A percentile compares a stretch with the other conserved stretches of the same genome.
phyloP scores from a whole-genome alignment of 1,140 invertebrate species.

The Zaprionus ornatus region DNA sequence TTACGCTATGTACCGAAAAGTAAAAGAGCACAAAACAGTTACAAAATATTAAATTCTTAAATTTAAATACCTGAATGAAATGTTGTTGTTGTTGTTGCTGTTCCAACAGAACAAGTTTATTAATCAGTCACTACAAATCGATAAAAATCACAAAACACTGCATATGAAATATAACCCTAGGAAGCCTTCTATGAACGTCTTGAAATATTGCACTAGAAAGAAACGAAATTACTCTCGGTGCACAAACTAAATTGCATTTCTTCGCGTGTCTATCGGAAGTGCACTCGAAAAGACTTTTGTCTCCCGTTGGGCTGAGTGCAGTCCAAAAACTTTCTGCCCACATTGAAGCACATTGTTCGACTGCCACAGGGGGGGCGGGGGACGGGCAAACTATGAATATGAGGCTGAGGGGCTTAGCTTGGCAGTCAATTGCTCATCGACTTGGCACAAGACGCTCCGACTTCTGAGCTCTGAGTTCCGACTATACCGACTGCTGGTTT shows the following conservation, averaged over 20 bases:
- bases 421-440: slow-evolving; percentile 78
- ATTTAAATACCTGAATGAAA: too few relatives aligned
- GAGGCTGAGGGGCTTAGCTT: slow-evolving; percentile 5
- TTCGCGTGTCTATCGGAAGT: slow-evolving; percentile 42
- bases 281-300: slow-evolving; percentile 52
- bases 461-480: slow-evolving; percentile 17
- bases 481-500: background rate
- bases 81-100: too few relatives aligned
- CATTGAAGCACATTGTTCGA: slow-evolving; percentile 65
- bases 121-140: too few relatives aligned
- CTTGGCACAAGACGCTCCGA: slow-evolving; percentile 56
- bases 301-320: slow-evolving; percentile 25
- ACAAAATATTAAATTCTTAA: too few relatives aligned
- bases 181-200: background rate
- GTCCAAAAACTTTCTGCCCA: slow-evolving; percentile 49
- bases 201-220: background rate
- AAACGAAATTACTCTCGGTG: background rate
- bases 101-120: too few relatives aligned
- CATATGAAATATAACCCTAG: too few relatives aligned
- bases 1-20: too few relatives aligned
- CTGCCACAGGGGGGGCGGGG: background rate
- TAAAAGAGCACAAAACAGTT: too few relatives aligned
- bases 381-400: slow-evolving; percentile 52
- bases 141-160: too few relatives aligned
- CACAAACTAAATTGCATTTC: slow-evolving; percentile 36